Evolutionary conservation across 2,888 invertebrate genomes (phyloP).

Genomic region (Exocentrus adspersus): DNA sequence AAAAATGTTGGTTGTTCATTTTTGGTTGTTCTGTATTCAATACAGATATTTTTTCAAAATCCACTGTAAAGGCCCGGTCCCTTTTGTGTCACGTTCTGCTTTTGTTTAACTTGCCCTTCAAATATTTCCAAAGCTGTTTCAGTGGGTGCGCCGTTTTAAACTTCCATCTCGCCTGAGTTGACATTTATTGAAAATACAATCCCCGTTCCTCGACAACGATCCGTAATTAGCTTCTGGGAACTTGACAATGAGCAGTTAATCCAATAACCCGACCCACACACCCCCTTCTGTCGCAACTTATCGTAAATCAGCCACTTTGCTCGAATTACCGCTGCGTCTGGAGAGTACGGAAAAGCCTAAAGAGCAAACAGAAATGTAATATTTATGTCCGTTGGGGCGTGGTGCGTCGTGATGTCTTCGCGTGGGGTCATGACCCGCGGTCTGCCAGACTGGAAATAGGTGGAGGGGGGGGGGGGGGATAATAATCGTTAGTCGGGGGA

Average conservation of each 20-base stretch:
- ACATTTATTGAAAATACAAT: constrained; percentile 1
- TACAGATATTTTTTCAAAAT: too few species aligned
- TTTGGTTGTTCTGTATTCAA: too few species aligned
- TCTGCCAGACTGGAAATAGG: background rate
- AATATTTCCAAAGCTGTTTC: background rate
- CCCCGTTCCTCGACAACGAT: background rate
- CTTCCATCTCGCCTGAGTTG: background rate
- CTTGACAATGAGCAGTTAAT: constrained; percentile 18
- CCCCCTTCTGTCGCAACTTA: constrained; percentile 4
- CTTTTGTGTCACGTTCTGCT: too few species aligned
- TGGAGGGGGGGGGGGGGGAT: too few species aligned
- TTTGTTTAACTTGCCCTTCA: too few species aligned
- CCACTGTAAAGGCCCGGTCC: too few species aligned
- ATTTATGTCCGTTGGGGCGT: constrained; percentile 18
- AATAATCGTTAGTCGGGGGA: too few species aligned
- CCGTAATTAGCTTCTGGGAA: constrained; percentile 21
- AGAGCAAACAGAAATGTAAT: background rate
- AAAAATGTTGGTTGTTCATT: too few species aligned
- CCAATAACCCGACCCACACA: constrained; percentile 6
- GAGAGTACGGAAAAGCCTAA: constrained; percentile 13
- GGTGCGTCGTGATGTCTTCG: constrained; percentile 23
- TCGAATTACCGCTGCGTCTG: constrained; percentile 19
- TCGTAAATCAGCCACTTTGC: constrained; percentile 27
- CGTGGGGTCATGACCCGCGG: constrained; percentile 19
- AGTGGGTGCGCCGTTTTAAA: background rate